A percentile compares a stretch with the other conserved stretches of the same genome.
phyloP scores from a whole-genome alignment of 2,888 invertebrate species.

The Omphaloscelis lunosa region DNA sequence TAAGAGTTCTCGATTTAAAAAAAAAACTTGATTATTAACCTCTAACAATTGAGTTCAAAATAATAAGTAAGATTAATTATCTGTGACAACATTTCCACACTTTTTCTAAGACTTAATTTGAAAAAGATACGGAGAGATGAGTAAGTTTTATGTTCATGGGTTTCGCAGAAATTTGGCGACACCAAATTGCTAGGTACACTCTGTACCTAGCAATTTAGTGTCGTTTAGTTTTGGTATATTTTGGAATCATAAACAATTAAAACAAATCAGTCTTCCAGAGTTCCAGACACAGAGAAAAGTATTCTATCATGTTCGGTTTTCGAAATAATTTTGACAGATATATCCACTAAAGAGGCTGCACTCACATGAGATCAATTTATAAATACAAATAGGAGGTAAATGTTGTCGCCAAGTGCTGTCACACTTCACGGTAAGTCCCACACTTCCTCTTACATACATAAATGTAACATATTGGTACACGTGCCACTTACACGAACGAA shows the following conservation, averaged over 20 bases:
- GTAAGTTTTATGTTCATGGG: background rate
- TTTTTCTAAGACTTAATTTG: background rate
- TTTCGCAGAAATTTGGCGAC: no score
- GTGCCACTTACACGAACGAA: background rate
- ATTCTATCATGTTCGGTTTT: background rate
- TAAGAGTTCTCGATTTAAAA: background rate
- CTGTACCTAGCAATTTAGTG: no score
- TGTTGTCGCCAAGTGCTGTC: conserved; percentile 4
- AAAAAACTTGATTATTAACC: no score
- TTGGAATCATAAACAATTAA: background rate
- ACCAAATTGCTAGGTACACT: no score
- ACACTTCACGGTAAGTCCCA: conserved; percentile 4
- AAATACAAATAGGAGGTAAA: conserved; percentile 16
- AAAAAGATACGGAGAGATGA: background rate
- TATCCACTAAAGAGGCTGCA: background rate
- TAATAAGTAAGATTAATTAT: background rate
- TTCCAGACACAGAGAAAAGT: no score
- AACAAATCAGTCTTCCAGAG: background rate
- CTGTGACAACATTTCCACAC: no score
- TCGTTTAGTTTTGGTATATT: no score
- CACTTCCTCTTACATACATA: background rate
- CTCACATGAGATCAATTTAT: conserved; percentile 20
- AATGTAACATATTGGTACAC: background rate
- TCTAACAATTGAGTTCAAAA: background rate
- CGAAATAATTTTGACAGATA: conserved; percentile 2